Percentiles rank a stretch among this genome's conserved stretches.
Conservation (phyloP, 2,888 invertebrate species). For the Drosophila subsilvestris region DNA sequence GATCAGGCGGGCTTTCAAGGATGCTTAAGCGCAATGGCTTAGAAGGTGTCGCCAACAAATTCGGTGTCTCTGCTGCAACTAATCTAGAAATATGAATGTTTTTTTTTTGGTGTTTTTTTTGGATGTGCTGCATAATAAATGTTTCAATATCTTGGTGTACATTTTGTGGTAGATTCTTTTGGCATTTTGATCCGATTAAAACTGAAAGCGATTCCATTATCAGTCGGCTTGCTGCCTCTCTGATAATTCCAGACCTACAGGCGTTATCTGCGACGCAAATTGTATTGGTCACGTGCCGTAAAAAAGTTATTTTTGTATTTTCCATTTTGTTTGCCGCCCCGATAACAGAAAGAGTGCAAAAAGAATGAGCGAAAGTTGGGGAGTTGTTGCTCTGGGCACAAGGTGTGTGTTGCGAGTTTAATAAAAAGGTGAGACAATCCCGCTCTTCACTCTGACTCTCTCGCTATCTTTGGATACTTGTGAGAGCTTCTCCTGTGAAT, state of each 20-base stretch:
- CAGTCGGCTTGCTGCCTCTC: background rate
- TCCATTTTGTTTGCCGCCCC: conserved; percentile 23
- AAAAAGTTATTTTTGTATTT: conserved; percentile 16
- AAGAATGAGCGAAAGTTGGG: background rate
- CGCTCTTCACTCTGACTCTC: too few relatives aligned
- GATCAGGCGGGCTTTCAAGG: conserved; percentile 44
- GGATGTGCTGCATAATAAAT: conserved; percentile 64
- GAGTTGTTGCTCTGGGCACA: too few relatives aligned
- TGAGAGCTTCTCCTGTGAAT: too few relatives aligned
- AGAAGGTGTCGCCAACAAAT: background rate
- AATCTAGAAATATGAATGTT: conserved; percentile 32
- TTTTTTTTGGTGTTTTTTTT: conserved; percentile 19
- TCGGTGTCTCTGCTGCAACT: background rate
- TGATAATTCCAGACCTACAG: conserved; percentile 4
- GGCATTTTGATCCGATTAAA: background rate
- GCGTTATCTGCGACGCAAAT: conserved; percentile 62
- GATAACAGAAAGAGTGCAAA: conserved; percentile 14
- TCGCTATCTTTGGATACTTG: too few relatives aligned
- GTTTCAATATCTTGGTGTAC: conserved; percentile 61
- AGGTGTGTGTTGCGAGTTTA: background rate
- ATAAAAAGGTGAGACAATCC: background rate
- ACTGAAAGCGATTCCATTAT: background rate
- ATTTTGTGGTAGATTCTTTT: background rate
- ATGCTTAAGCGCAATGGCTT: conserved; percentile 21
- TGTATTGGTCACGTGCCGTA: conserved; percentile 31